Base-by-base conservation (phyloP, 2,797 vertebrate genomes). In the Moxostoma hubbsi region DNA sequence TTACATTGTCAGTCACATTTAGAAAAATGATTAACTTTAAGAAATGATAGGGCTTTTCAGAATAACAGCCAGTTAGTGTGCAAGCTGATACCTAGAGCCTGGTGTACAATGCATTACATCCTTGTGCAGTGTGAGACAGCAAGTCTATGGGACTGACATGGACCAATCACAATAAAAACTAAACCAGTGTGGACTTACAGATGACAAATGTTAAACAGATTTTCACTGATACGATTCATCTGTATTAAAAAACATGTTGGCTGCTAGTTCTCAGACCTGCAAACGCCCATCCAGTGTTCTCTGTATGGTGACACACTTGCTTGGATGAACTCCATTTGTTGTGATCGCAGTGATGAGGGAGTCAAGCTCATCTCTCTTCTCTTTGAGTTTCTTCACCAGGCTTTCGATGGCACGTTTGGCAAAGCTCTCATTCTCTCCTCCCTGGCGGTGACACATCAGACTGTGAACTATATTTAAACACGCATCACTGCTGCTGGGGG, bases 281-380 rank as follows among this genome's bases (percentile, higher is more conserved):
- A 95, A 92, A 62, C 95, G 86, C 2, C 95, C 95, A 0, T 96
- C 95, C 81, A 96, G 83, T 0, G 95, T 96, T 85, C 95, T 93
- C 87, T 95, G 95, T 84, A 96, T 95, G 83, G 95, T 96, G 53
- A 96, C 95, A 0, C 95, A 96, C 77, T 92, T 94, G 88, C 95
- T 94, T 81, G 95, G 95, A 8, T 95, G 95, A 6, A 93, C 88
- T 0, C 95, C 95, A 8, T 91, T 94, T 81, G 93, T 94, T 83
- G 94, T 96, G 87, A 96, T 89, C 46, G 95, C 94, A 0, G 93
- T 94, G 86, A 96, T 93, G 43, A 96, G 94, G 0, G 94, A 93
- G 86, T 95, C 95, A 73, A 96, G 87, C 88, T 96, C 95, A 1
- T 96, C 95, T 83, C 93, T 94, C 84, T 94, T 94, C 90, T 96